Percentiles rank a stretch among this genome's conserved stretches.
phyloP scores from a whole-genome alignment of 2,113 vertebrate species.

The Tamias sibiricus region DNA sequence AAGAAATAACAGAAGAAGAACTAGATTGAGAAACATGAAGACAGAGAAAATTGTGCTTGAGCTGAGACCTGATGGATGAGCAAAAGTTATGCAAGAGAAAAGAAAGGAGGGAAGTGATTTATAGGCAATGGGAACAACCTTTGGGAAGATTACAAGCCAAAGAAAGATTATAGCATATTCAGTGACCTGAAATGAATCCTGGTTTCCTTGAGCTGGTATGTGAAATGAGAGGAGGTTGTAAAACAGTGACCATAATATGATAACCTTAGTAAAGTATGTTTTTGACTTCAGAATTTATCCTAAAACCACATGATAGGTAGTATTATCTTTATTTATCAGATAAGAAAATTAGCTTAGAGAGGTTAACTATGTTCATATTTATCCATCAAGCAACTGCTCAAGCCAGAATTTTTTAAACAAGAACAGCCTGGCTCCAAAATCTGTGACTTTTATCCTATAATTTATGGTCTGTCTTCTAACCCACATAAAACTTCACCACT shows the following conservation, averaged over 20 bases:
- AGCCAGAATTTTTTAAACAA: conserved; percentile 60
- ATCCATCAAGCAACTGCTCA: conserved; percentile 22
- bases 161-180: conserved; percentile 21
- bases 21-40: background rate
- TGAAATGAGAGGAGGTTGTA: background rate
- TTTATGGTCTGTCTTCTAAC: conserved; percentile 49
- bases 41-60: conserved; percentile 14
- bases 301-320: conserved; percentile 8
- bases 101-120: background rate
- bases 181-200: conserved; percentile 33
- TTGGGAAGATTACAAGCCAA: background rate
- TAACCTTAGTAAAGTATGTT: conserved; percentile 33
- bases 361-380: conserved; percentile 20
- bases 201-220: background rate
- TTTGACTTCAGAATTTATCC: conserved; percentile 42
- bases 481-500: background rate
- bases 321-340: conserved; percentile 39
- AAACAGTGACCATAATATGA: background rate
- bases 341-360: conserved; percentile 54
- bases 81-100: background rate
- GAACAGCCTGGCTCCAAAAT: background rate
- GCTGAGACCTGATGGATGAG: background rate
- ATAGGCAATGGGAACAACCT: background rate
- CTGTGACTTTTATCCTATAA: conserved; percentile 33
- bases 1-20: background rate